phyloP scores from a whole-genome alignment of 2,113 vertebrate genomes.

The Hypocryptadius cinnamomeus region DNA sequence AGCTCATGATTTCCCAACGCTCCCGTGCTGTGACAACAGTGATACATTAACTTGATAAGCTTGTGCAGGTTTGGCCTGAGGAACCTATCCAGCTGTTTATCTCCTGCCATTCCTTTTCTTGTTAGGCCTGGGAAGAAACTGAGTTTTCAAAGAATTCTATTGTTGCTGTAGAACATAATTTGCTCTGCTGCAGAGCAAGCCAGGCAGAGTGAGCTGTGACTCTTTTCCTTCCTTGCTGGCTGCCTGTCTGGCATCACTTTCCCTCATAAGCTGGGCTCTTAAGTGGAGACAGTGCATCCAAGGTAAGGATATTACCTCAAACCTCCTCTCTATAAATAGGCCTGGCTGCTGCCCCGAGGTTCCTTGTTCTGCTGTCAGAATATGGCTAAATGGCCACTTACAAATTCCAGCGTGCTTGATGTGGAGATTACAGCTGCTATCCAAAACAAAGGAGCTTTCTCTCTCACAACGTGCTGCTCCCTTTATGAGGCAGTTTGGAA shows the following conservation, averaged over 20 bases:
- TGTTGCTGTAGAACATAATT: background rate
- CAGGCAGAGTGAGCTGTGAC: background rate
- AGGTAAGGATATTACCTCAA: slow-evolving; percentile 53
- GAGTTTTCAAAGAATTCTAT: background rate
- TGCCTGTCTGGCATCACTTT: slow-evolving; percentile 40
- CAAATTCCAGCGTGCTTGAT: slow-evolving; percentile 43
- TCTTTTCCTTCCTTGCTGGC: background rate
- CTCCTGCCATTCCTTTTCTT: background rate
- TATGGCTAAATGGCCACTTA: slow-evolving; percentile 51
- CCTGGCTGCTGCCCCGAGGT: slow-evolving; percentile 15
- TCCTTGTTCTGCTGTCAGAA: slow-evolving; percentile 48
- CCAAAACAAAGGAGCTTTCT: slow-evolving; percentile 54
- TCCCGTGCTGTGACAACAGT: background rate
- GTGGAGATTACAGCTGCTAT: slow-evolving; percentile 53
- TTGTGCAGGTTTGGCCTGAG: background rate
- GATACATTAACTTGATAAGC: background rate
- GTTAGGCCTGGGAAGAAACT: background rate
- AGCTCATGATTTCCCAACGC: background rate
- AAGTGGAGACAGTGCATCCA: slow-evolving; percentile 42
- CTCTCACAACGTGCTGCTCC: background rate
- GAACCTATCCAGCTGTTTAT: background rate
- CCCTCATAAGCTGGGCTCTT: background rate
- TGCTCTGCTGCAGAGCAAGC: background rate
- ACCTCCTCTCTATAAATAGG: slow-evolving; percentile 61
- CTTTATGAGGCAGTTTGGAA: slow-evolving; percentile 39